Evolutionary conservation across 1,140 invertebrate species (phyloP).

Genomic region (Oreohelix idahoensis): DNA sequence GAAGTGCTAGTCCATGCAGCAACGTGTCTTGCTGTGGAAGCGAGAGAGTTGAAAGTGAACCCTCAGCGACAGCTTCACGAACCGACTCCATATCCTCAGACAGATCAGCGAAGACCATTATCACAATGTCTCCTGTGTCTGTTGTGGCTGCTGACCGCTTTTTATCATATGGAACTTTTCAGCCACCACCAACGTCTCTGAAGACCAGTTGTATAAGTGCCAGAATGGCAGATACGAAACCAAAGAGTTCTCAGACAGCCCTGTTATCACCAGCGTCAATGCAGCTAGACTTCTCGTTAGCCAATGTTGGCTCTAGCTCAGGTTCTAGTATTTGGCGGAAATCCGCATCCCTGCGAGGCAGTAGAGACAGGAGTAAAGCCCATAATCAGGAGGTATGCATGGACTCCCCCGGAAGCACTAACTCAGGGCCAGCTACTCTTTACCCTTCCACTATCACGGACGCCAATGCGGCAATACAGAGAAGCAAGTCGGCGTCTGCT

Average conservation of each 20-base stretch:
- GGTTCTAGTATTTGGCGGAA: background rate
- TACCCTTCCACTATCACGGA: conserved; percentile 9
- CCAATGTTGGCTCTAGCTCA: background rate
- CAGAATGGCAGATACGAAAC: background rate
- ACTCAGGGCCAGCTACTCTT: conserved; percentile 36
- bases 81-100: conserved; percentile 29
- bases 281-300: background rate
- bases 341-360: background rate
- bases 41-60: conserved; percentile 22
- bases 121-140: background rate
- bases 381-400: background rate
- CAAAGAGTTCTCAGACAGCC: background rate
- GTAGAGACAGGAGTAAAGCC: background rate
- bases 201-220: background rate
- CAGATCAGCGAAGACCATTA: background rate
- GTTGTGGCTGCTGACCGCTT: background rate
- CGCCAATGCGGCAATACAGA: conserved; percentile 38
- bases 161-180: conserved; percentile 6
- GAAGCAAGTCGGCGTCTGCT: conserved; percentile 26
- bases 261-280: background rate
- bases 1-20: conserved; percentile 18
- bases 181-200: background rate
- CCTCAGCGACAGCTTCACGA: background rate
- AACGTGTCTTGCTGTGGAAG: conserved; percentile 33
- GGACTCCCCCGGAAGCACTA: background rate